Percentiles rank a stretch among this genome's conserved stretches.
Conservation (phyloP, 2,113 vertebrate genomes). For the Chrysochloris asiatica region DNA sequence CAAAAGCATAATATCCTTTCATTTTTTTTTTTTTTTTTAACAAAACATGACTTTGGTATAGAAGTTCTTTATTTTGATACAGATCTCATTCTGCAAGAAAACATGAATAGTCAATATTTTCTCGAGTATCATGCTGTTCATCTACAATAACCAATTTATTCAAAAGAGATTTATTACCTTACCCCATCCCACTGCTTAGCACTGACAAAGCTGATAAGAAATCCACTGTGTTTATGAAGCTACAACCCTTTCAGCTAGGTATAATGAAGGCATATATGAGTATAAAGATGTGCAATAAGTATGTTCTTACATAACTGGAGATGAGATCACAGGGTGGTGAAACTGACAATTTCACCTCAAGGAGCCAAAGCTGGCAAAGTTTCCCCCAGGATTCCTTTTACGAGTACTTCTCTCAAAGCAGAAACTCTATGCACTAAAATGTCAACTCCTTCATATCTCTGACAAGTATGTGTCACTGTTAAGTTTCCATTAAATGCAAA, state of each 20-base stretch:
- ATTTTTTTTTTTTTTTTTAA: constrained; percentile 58
- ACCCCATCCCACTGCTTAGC: constrained; percentile 52
- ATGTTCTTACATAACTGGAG: constrained; percentile 14
- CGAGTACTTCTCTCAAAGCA: constrained; percentile 27
- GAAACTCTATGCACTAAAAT: constrained; percentile 46
- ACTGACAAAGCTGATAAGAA: constrained; percentile 66
- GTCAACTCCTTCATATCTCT: constrained; percentile 59
- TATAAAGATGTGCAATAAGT: not conserved
- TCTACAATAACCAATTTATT: constrained; percentile 74
- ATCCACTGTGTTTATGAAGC: constrained; percentile 62
- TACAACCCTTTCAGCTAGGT: not conserved
- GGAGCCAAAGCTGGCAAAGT: not conserved
- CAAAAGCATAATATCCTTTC: constrained; percentile 45
- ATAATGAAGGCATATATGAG: constrained; percentile 21
- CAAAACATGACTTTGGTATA: constrained; percentile 56
- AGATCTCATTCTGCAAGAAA: constrained; percentile 70
- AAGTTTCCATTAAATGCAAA: constrained; percentile 78
- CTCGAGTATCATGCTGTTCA: constrained; percentile 57
- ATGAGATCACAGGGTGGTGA: not conserved
- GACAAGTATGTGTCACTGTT: constrained; percentile 71
- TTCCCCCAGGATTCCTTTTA: not conserved
- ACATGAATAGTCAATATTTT: constrained; percentile 76
- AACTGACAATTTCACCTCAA: not conserved
- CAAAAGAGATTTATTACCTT: constrained; percentile 62
- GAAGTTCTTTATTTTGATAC: constrained; percentile 71